These are phyloP conservation scores for Parasteatoda lunata DNA, from an alignment of 2,888 invertebrate species.

Conservation along the genomic window DNA sequence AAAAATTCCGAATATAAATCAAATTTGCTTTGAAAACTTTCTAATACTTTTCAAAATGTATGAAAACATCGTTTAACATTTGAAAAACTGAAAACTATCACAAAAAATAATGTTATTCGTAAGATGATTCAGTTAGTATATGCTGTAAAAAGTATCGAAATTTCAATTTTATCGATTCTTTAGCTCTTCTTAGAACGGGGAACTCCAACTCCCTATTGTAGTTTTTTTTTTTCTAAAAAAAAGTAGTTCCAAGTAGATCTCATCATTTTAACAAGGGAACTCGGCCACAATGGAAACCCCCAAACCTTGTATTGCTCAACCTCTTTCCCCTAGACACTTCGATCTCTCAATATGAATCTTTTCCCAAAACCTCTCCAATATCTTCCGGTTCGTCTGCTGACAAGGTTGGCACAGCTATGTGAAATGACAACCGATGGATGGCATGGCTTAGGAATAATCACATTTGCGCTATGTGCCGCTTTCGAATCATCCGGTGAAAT, in stretches of 20 bases:
- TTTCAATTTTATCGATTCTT: no score
- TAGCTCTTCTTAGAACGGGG: no score
- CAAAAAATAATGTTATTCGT: no score
- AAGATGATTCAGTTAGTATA: no score
- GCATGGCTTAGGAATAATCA: constrained; percentile 51
- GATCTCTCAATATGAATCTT: constrained; percentile 5
- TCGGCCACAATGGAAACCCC: background rate
- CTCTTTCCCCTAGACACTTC: background rate
- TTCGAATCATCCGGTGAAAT: constrained; percentile 40
- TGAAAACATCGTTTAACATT: no score
- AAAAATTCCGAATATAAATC: no score
- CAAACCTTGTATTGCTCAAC: background rate
- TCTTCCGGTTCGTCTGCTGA: constrained; percentile 56
- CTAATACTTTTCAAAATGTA: no score
- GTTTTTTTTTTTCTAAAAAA: background rate
- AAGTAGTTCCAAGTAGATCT: background rate
- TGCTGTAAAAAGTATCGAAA: no score
- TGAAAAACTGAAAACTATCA: no score
- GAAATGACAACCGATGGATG: constrained; percentile 57
- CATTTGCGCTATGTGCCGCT: constrained; percentile 54
- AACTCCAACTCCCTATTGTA: no score
- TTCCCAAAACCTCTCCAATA: constrained; percentile 24
- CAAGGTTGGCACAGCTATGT: constrained; percentile 36
- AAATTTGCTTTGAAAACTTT: no score
- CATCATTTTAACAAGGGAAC: constrained; percentile 2